Evolutionary conservation across 2,113 vertebrate genomes (phyloP), one percentile per base, ranked within the genome.

Genomic region (Oryzias javanicus): DNA sequence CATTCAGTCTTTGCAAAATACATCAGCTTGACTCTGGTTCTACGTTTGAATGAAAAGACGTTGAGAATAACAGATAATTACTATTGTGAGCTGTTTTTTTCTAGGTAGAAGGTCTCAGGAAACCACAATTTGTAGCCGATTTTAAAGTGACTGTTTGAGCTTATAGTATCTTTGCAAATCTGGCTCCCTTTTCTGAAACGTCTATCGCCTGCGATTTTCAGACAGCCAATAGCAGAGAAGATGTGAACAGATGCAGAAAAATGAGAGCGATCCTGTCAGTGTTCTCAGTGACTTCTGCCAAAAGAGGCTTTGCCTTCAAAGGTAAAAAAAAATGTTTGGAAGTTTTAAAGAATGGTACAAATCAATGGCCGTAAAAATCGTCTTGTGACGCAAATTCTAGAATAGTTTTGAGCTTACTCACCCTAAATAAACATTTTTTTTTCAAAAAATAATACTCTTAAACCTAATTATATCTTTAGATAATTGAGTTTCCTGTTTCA

Each of bases 241-340:
- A 76, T 72, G 79, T 71, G 74, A 81, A 81, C 69, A 70, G 55
- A 63, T 50, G 79, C 22, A 22, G 64, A 72, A 78, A 73, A 70
- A 72, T 58, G 60, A 75, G 68, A 75, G n/a, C 2, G 51, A 65
- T 72, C 65, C 56, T 77, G 72, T 70, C n/a, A n/a, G n/a, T 64
- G 14, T 74, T 62, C 50, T 76, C 49, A 15, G 42, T 3, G 42
- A 73, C 44, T 60, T 46, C 41, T 62, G 57, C 52, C 50, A 70
- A 61, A 29, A 59, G 45, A 44, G 15, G 6, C 17, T n/a, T 5
- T 0, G 10, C 42, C 20, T 50, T 76, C 18, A 42, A 20, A 63
- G 51, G 52, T 44, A 29, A 69, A 67, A 53, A 41, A 17, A 19
- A 5, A 14, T 35, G 35, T 12, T 35, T 35, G 35, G 8, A 35